Evolutionary conservation across 2,888 invertebrate species (phyloP).

Genomic region (Orchestes rusci): DNA sequence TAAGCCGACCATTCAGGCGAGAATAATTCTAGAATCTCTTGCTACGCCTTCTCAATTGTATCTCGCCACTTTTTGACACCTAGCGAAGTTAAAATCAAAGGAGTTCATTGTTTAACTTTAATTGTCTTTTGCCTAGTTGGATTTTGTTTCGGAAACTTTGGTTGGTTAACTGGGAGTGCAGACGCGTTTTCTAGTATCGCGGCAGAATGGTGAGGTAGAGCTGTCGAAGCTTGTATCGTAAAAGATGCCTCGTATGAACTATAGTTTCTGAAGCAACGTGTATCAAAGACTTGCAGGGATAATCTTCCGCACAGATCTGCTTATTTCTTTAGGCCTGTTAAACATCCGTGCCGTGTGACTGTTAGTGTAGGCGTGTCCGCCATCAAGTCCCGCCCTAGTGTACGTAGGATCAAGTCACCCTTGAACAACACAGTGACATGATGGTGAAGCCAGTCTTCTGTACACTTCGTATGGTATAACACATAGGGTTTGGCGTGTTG

Average conservation of each 20-base stretch:
- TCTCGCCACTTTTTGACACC: conserved; percentile 26
- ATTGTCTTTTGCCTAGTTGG: conserved; percentile 5
- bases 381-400: conserved; percentile 32
- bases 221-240: too few relatives aligned
- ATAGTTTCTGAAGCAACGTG: too few relatives aligned
- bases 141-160: too few relatives aligned
- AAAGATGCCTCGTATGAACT: too few relatives aligned
- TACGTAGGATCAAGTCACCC: conserved; percentile 44
- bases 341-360: neutral
- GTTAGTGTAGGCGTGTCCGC: conserved; percentile 25
- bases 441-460: conserved; percentile 43
- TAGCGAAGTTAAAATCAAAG: conserved; percentile 18
- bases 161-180: too few relatives aligned
- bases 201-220: too few relatives aligned
- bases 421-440: conserved; percentile 44
- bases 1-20: conserved; percentile 38
- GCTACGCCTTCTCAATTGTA: conserved; percentile 37
- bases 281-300: too few relatives aligned
- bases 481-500: conserved; percentile 33
- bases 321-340: neutral
- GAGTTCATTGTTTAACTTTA: conserved; percentile 4
- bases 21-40: conserved; percentile 31
- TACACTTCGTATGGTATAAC: conserved; percentile 42
- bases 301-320: too few relatives aligned
- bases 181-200: too few relatives aligned